A percentile compares a stretch with the other conserved stretches of the same genome.
Conservation (phyloP, 2,113 vertebrate genomes). For the Probosciger aterrimus region DNA sequence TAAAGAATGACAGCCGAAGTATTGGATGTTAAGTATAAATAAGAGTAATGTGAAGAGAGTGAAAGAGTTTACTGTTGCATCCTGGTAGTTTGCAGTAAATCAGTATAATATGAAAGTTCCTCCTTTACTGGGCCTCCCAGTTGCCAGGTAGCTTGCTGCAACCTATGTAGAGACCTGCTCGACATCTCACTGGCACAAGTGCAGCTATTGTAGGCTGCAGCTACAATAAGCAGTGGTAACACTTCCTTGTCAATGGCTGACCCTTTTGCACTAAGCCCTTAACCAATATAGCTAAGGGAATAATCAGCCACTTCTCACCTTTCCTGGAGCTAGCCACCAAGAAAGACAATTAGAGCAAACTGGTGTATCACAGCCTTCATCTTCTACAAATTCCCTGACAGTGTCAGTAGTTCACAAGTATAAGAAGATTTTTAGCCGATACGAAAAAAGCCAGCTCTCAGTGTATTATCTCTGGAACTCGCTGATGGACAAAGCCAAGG, state of each 20-base stretch:
- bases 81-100: conserved; percentile 66
- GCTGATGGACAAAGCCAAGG: not conserved
- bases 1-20: conserved; percentile 71
- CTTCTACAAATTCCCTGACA: not conserved
- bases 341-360: not conserved
- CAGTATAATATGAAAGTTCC: conserved; percentile 59
- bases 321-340: not conserved
- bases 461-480: not conserved
- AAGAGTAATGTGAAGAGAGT: conserved; percentile 68
- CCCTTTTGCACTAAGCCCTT: not conserved
- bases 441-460: not conserved
- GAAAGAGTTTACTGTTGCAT: conserved; percentile 66
- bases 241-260: not conserved
- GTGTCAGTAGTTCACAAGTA: not conserved
- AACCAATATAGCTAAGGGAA: not conserved
- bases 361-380: not conserved
- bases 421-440: not conserved
- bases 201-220: not conserved
- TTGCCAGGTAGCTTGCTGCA: not conserved
- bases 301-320: not conserved
- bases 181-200: not conserved
- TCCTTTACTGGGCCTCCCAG: not conserved
- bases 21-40: conserved; percentile 75
- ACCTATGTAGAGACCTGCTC: not conserved
- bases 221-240: fast-evolving